Evolutionary conservation across 2,888 invertebrate genomes (phyloP).

Genomic region (Idaea dimidiata): DNA sequence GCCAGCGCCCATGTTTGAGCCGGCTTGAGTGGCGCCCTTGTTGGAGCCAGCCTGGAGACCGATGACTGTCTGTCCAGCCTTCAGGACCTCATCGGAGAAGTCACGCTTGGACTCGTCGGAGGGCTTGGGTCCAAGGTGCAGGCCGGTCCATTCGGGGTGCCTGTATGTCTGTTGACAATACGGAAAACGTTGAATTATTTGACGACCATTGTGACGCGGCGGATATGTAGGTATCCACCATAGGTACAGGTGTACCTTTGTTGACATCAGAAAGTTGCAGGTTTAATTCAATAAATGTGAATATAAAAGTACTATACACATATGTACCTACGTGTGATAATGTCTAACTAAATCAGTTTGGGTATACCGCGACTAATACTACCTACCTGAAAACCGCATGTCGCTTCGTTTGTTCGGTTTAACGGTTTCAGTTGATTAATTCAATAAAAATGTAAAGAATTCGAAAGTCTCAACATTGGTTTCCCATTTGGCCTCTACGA

Average conservation of each 20-base stretch:
- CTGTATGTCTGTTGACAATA: slow-evolving; percentile 85
- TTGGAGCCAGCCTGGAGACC: slow-evolving; percentile 98
- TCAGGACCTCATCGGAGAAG: slow-evolving; percentile 94
- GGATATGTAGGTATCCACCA: too few species aligned
- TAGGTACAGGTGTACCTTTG: too few species aligned
- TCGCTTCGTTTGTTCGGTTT: not conserved
- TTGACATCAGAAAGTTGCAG: too few species aligned
- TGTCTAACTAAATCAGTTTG: not conserved
- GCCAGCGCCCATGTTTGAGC: slow-evolving; percentile 93
- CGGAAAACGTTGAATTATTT: slow-evolving; percentile 8
- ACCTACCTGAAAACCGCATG: not conserved
- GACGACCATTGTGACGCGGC: not conserved
- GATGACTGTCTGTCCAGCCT: slow-evolving; percentile 93
- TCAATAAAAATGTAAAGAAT: slow-evolving; percentile 18
- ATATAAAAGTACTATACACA: too few species aligned
- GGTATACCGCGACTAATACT: not conserved
- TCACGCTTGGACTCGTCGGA: slow-evolving; percentile 96
- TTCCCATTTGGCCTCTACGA: slow-evolving; percentile 48
- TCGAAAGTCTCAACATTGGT: slow-evolving; percentile 14
- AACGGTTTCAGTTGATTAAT: not conserved
- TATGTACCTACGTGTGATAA: not conserved
- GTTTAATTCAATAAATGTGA: too few species aligned
- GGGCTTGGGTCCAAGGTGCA: slow-evolving; percentile 96
- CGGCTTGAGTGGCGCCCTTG: slow-evolving; percentile 97
- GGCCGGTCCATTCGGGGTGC: slow-evolving; percentile 92